A percentile compares a stretch with the other conserved stretches of the same genome.
These are phyloP conservation scores for Acanthacorydalis orientalis DNA, from an alignment of 2,888 invertebrate species.

Conservation along the genomic window DNA sequence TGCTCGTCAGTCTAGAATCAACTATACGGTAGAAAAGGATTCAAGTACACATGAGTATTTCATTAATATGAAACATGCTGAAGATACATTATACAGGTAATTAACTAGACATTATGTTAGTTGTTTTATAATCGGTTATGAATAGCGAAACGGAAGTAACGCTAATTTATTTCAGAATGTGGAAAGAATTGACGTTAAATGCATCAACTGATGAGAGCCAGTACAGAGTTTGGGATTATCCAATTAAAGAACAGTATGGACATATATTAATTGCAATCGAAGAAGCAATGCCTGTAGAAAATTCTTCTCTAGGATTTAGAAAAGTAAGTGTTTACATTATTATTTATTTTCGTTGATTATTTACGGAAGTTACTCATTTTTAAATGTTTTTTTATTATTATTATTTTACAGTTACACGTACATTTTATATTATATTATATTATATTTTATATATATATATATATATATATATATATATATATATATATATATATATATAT, in stretches of 20 bases:
- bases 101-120: slow-evolving; percentile 7
- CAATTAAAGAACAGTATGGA: slow-evolving; percentile 79
- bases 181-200: slow-evolving; percentile 78
- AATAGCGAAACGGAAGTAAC: background rate
- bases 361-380: background rate
- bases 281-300: slow-evolving; percentile 53
- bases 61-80: slow-evolving; percentile 81
- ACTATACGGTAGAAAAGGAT: slow-evolving; percentile 67
- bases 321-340: slow-evolving; percentile 29
- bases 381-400: too few species aligned
- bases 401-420: too few species aligned
- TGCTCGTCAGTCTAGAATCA: slow-evolving; percentile 72
- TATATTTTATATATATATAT: too few species aligned
- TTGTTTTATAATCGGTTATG: background rate
- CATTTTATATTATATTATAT: too few species aligned
- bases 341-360: background rate
- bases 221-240: slow-evolving; percentile 84
- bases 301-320: slow-evolving; percentile 53
- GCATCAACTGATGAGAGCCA: slow-evolving; percentile 61
- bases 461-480: too few species aligned
- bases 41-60: slow-evolving; percentile 69
- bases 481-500: too few species aligned
- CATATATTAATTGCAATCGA: slow-evolving; percentile 73
- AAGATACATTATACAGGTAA: slow-evolving; percentile 69
- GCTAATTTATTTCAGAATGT: slow-evolving; percentile 38